Evolutionary conservation across 2,113 vertebrate genomes (phyloP).

Genomic region (Anhinga anhinga): DNA sequence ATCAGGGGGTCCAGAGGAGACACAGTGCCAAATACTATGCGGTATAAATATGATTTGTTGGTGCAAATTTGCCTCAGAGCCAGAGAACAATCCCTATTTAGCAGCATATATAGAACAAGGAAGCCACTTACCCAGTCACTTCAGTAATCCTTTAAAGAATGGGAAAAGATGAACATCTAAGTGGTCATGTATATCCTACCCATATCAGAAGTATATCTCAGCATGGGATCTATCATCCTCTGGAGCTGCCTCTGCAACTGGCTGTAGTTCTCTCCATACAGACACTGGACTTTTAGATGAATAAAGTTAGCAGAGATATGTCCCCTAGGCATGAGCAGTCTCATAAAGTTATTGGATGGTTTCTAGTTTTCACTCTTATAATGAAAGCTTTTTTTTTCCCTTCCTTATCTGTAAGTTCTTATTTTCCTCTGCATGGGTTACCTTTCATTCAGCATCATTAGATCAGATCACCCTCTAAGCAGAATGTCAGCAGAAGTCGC

Average conservation of each 20-base stretch:
- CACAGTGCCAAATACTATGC: background rate
- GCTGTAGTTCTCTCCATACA: background rate
- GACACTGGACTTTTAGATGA: background rate
- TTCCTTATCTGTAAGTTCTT: background rate
- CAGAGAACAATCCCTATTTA: background rate
- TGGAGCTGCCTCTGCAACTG: background rate
- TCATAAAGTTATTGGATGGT: background rate
- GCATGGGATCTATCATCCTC: too few relatives aligned
- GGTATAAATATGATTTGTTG: background rate
- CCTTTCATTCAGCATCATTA: background rate
- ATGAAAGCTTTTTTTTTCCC: accelerated
- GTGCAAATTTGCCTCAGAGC: background rate
- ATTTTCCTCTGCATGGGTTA: background rate
- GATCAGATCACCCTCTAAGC: background rate
- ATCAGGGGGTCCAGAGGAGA: background rate
- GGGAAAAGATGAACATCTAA: background rate
- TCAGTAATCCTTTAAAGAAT: background rate
- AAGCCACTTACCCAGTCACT: accelerated
- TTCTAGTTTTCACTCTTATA: background rate
- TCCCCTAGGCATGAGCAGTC: background rate
- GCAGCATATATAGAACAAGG: background rate
- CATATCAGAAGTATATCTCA: background rate
- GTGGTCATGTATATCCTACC: background rate
- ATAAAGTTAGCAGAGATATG: background rate
- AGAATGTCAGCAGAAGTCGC: background rate